Evolutionary conservation across 2,888 invertebrate genomes (phyloP), one percentile per base, ranked within the genome.

Genomic region (Polydrusus tereticollis): DNA sequence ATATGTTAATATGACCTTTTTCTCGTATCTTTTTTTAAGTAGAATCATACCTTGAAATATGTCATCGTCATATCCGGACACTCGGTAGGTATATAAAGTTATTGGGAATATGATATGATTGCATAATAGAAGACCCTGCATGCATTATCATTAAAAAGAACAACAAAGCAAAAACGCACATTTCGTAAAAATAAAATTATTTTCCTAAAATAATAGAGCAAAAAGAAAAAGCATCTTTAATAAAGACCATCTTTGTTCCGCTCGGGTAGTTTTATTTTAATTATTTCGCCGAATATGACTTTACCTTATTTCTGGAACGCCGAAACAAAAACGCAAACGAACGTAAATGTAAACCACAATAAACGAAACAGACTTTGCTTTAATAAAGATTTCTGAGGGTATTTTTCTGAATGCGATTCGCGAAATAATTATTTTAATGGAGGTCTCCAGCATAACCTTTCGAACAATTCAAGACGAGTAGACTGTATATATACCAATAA

Each of bases 341-440:
- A 12, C 23, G 26, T 26, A 50, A 23, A 26, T 50, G 26, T 14
- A 50, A n/a, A 23, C 26, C 50, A 50, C 26, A 21, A 50, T 50
- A 50, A 23, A 50, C 23, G 23, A 50, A 50, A 50, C 50, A 7
- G 50, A 14, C n/a, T 26, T 26, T 6, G n/a, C 14, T 26, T 50
- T 26, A 20, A 45, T 50, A 26, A 50, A 14, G 50, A 36, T 36
- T 10, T 33, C n/a, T 33, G 33, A n/a, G n/a, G 57, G 55, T 23
- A 65, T 64, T 65, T 65, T 65, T 65, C 43, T 26, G 14, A 41
- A 23, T 65, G 41, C 65, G 55, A 55, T 52, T 26, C 38, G 55
- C 20, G 65, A 55, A 43, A 41, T 65, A 55, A 65, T 65, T 65
- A 65, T 55, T 65, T 55, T 65, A 65, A 65, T 65, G 65, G 55